Base-by-base conservation (phyloP, 2,888 invertebrate genomes). In the Catocala sponsa region DNA sequence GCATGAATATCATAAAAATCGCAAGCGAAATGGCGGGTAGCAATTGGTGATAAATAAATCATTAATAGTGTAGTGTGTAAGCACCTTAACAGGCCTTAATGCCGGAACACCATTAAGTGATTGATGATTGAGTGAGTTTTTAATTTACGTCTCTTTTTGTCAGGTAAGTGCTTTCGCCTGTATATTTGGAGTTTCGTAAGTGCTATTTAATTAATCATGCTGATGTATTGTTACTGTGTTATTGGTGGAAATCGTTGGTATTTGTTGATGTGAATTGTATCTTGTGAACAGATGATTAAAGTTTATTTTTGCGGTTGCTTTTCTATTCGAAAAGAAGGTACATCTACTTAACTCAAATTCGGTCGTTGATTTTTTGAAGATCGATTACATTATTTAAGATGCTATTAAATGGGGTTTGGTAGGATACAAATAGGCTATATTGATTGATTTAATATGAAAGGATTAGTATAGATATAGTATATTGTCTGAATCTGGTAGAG, bases 101-200 rank as follows among this genome's bases (percentile, higher is more conserved):
- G 62, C 74, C 63, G 72, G 68, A 66, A 68, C 72, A 67, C 79
- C 76, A 80, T 82, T 82, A 80, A 63, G 41, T 63, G 86, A 86
- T 86, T 83, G 81, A 82, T 84, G 84, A 85, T 78, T 80, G 82
- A 83, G 76, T 72, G 76, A 66, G 68, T 65, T 80, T 80, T 77
- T 76, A 77, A 81, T 83, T 82, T 76, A 70, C 66, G 44, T 71
- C 58, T 75, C 78, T 82, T 82, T 78, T 74, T 84, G 85, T 68
- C 84, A 84, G 80, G 82, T 82, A 78, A 82, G 82, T 82, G 79
- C 65, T 72, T 74, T 70, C 64, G 49, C n/a, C 64, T 68, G 70
- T 78, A 62, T 49, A 41, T 66, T 69, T 58, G 59, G 57, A 56
- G 69, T 50, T 56, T 57, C 46, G 62, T 65, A 67, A 68, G 74